Conservation (phyloP, 2,888 invertebrate genomes). For the Ophioninae sp. region DNA sequence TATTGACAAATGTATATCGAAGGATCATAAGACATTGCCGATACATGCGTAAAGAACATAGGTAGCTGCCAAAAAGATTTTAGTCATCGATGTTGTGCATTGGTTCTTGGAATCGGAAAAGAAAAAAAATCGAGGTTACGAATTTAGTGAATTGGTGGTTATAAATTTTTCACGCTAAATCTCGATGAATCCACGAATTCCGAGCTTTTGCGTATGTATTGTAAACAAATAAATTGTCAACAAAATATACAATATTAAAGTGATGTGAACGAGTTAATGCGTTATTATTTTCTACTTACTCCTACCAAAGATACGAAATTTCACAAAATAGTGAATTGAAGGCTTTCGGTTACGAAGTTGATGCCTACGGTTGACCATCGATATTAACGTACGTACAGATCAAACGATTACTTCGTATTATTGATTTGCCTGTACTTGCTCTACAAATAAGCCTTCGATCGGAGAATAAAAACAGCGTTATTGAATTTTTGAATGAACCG, state of each 20-base stretch:
- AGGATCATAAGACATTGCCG: conserved; percentile 18
- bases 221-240: conserved; percentile 57
- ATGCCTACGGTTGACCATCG: not conserved
- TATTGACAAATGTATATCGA: conserved; percentile 6
- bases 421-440: no score
- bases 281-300: not conserved
- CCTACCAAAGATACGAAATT: not conserved
- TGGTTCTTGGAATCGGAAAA: conserved; percentile 15
- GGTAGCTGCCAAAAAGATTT: conserved; percentile 30
- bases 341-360: not conserved
- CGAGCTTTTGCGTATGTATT: conserved; percentile 48
- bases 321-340: not conserved
- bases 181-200: conserved; percentile 41
- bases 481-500: no score
- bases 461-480: no score
- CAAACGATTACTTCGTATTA: no score
- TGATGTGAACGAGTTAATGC: conserved; percentile 39
- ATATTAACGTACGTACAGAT: not conserved
- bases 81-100: conserved; percentile 51
- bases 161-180: conserved; percentile 31
- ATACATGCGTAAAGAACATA: conserved; percentile 8
- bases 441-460: no score
- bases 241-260: conserved; percentile 57
- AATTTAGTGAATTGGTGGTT: conserved; percentile 39
- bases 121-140: conserved; percentile 14